Percentiles rank a stretch among this genome's conserved stretches.
These are phyloP conservation scores for Ceyx cyanopectus DNA, from an alignment of 2,113 vertebrate genomes.

Conservation along the genomic window DNA sequence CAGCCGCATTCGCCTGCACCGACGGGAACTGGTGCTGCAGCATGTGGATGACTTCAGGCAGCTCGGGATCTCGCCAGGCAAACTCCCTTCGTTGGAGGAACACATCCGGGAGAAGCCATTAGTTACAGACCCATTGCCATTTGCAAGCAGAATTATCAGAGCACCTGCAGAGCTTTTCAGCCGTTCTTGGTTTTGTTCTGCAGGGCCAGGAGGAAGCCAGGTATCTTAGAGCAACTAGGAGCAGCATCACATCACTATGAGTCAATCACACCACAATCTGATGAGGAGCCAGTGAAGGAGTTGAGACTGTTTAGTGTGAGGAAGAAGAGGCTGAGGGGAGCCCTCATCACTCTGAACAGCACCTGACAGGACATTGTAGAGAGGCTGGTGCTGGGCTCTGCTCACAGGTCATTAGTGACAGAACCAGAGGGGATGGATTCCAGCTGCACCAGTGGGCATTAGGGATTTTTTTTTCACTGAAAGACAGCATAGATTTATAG, in stretches of 20 bases:
- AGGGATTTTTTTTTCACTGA: too few relatives aligned
- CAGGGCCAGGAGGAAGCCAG: background rate
- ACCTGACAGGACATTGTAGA: too few relatives aligned
- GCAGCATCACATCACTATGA: background rate
- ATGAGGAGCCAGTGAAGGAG: too few relatives aligned
- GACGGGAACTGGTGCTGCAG: constrained; percentile 97
- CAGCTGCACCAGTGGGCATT: too few relatives aligned
- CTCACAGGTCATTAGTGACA: too few relatives aligned
- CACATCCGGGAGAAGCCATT: background rate
- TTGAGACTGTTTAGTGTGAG: too few relatives aligned
- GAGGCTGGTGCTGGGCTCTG: too few relatives aligned
- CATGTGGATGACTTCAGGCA: constrained; percentile 97
- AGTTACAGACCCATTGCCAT: rapidly evolving
- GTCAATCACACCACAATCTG: too few relatives aligned
- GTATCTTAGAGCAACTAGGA: rapidly evolving
- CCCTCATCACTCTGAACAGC: too few relatives aligned
- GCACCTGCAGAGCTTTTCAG: background rate
- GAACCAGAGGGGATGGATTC: too few relatives aligned
- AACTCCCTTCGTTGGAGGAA: constrained; percentile 85
- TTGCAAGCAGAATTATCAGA: rapidly evolving
- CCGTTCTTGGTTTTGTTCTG: background rate
- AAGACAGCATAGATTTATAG: too few relatives aligned
- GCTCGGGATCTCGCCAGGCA: constrained; percentile 94
- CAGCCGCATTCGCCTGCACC: constrained; percentile 94
- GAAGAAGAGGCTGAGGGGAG: too few relatives aligned